Percentiles rank a stretch among this genome's conserved stretches.
phyloP scores from a whole-genome alignment of 1,140 invertebrate genomes.

The Neodiprion lecontei region DNA sequence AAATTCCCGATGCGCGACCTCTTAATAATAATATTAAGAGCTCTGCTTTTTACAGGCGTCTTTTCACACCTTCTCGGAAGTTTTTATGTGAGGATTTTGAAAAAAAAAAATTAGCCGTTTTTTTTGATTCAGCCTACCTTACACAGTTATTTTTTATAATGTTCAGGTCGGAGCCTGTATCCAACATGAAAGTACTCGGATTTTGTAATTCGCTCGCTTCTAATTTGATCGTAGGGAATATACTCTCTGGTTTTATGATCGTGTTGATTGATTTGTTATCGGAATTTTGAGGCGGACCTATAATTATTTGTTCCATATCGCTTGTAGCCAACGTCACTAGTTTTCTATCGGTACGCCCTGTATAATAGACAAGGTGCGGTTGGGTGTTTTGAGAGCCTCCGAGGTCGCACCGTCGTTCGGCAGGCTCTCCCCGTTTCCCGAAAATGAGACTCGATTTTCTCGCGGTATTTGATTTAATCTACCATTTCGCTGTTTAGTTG shows the following conservation, averaged over 20 bases:
- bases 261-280: too few relatives aligned
- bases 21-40: too few relatives aligned
- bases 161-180: slow-evolving; percentile 16
- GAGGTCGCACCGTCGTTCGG: not conserved
- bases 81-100: too few relatives aligned
- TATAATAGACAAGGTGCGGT: not conserved
- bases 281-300: too few relatives aligned
- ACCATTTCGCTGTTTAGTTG: not conserved
- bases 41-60: too few relatives aligned
- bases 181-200: slow-evolving; percentile 6
- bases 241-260: too few relatives aligned
- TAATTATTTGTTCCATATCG: too few relatives aligned
- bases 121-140: too few relatives aligned
- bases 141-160: slow-evolving; percentile 2
- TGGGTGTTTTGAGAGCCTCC: not conserved
- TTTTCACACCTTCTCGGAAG: too few relatives aligned
- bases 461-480: not conserved
- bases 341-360: not conserved
- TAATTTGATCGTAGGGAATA: not conserved
- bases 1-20: too few relatives aligned
- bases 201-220: not conserved
- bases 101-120: too few relatives aligned
- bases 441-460: not conserved
- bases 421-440: not conserved
- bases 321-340: not conserved